Percentiles rank a stretch among this genome's conserved stretches.
These are phyloP conservation scores for Diadophis punctatus DNA, from an alignment of 2,113 vertebrate genomes.

Conservation along the genomic window DNA sequence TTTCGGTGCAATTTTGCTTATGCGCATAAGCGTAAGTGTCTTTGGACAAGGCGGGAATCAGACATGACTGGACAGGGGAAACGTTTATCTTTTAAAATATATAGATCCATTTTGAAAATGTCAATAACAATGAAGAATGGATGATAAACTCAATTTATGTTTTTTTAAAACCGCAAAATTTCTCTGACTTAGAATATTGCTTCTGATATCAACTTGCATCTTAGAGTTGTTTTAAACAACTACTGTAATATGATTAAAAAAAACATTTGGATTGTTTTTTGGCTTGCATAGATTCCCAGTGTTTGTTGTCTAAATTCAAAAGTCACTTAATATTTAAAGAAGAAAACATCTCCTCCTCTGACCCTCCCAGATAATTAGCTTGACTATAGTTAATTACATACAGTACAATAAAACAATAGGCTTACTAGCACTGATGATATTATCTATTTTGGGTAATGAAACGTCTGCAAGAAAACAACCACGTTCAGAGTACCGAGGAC, in stretches of 20 bases:
- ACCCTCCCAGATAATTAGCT: neutral
- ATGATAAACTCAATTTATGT: neutral
- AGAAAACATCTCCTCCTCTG: neutral
- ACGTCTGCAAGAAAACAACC: neutral
- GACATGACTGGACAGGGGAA: neutral
- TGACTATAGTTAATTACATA: neutral
- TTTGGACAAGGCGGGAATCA: neutral
- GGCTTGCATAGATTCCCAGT: neutral
- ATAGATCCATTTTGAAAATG: neutral
- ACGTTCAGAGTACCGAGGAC: no score
- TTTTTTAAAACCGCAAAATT: rapidly evolving
- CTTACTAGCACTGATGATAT: neutral
- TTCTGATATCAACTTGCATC: neutral
- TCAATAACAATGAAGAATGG: neutral
- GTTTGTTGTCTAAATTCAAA: neutral
- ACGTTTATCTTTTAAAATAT: neutral
- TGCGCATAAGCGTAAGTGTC: no score
- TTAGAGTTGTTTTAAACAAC: neutral
- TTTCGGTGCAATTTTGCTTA: no score
- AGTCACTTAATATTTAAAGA: neutral
- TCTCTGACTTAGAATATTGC: neutral
- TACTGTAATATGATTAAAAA: neutral
- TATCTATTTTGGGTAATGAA: neutral
- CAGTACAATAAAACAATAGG: neutral
- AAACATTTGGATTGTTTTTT: neutral